phyloP scores from a whole-genome alignment of 2,888 invertebrate species.

The Anodontia alba region DNA sequence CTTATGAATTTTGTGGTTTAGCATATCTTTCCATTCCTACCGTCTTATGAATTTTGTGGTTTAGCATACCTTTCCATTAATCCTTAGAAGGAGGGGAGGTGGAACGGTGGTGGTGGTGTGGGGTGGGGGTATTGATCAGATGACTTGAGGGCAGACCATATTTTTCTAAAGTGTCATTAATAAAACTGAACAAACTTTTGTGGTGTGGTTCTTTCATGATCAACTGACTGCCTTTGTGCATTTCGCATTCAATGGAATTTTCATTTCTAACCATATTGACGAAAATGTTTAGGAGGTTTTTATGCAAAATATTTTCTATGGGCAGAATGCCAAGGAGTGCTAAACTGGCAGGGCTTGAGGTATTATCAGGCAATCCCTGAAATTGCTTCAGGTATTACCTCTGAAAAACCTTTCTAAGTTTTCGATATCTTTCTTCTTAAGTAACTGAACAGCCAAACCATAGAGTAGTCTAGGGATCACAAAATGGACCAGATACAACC shows the following conservation, averaged over 20 bases:
- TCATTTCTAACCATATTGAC: neutral
- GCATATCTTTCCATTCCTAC: too few relatives aligned
- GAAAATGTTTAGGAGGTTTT: neutral
- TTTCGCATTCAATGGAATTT: neutral
- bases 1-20: too few relatives aligned
- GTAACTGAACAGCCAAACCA: neutral
- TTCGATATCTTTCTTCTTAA: neutral
- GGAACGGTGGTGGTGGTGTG: too few relatives aligned
- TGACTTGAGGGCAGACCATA: neutral
- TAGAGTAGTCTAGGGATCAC: neutral
- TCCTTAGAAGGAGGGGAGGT: too few relatives aligned
- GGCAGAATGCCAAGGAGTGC: neutral
- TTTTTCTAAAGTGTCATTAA: neutral
- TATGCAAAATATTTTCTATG: neutral
- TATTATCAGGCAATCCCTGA: constrained; percentile 9
- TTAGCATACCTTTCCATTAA: too few relatives aligned
- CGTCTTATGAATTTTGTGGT: too few relatives aligned
- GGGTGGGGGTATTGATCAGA: too few relatives aligned
- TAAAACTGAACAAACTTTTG: neutral
- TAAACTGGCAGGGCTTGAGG: neutral
- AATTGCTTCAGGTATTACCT: neutral
- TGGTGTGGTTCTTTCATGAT: neutral
- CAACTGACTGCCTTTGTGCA: neutral
- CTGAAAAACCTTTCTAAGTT: neutral
- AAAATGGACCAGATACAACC: neutral